Evolutionary conservation across 2,888 invertebrate species (phyloP), one percentile per base, ranked within the genome.

Genomic region (Venustoraphidia nigricollis): DNA sequence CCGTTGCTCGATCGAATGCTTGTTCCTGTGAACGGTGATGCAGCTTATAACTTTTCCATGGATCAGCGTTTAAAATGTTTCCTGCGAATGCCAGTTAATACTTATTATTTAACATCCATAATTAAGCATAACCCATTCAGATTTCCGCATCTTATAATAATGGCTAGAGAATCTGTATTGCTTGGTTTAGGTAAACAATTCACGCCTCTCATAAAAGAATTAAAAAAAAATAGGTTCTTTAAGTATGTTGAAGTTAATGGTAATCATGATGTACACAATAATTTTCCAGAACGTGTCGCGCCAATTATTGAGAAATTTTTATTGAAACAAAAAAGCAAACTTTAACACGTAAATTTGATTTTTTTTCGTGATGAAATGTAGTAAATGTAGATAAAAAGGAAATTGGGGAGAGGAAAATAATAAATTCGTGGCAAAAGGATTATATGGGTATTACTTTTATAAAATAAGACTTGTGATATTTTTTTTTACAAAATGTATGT

Each of bases 261-360:
- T 0, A 65, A 67, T 38, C 81, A 81, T 53, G 78, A 81, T 55
- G 72, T 79, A 0, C 81, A 81, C 58, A 70, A 73, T 40, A 73
- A 71, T 8, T 57, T 70, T 53, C 79, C 81, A 0, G 73, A 76
- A 51, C 58, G 60, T 9, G 63, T 80, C 4, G 67, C 68, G 1
- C 59, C 60, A 2, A 42, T 57, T 41, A 53, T 64, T 38, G 53
- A 41, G 34, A 55, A 57, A 44, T 64, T 64, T 59, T 57, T 64
- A 45, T 48, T 52, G 34, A 47, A 43, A 36, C 46, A 54, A 41
- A 58, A 56, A 46, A 56, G 54, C 34, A 61, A 62, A 52, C 53
- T 62, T 27, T 62, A 52, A 56, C 51, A 47, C 45, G 48, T 44
- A 27, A 27, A 27, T 27, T 27, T 27, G n/a, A n/a, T 27, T 3